phyloP scores from a whole-genome alignment of 2,113 vertebrate species.

The Camelus dromedarius region DNA sequence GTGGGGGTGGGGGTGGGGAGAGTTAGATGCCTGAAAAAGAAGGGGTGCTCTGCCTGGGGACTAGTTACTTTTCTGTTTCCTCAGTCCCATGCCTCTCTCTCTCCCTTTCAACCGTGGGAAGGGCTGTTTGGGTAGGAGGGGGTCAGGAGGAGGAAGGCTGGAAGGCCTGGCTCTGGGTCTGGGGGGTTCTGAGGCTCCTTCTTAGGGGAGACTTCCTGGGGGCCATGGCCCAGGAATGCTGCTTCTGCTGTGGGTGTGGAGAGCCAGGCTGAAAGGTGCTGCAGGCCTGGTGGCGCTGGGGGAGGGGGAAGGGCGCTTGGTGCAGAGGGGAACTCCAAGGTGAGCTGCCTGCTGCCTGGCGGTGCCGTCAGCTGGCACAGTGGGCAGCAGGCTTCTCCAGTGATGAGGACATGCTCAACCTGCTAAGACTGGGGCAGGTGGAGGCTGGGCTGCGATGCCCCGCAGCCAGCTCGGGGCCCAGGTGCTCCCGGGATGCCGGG shows the following conservation, averaged over 20 bases:
- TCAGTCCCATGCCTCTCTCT: background rate
- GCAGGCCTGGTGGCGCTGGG: background rate
- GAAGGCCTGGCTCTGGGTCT: background rate
- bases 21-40: background rate
- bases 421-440: background rate
- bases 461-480: background rate
- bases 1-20: background rate
- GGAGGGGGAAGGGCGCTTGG: slow-evolving; percentile 65
- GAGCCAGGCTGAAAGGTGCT: background rate
- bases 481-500: background rate
- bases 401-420: background rate
- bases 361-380: slow-evolving; percentile 44
- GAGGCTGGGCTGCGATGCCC: background rate
- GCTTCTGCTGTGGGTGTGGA: background rate
- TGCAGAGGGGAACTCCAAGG: slow-evolving; percentile 83
- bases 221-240: background rate
- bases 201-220: background rate
- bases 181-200: background rate
- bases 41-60: background rate
- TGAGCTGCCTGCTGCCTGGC: slow-evolving; percentile 60
- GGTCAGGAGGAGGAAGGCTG: background rate
- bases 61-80: background rate
- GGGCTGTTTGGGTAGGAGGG: background rate
- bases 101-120: background rate
- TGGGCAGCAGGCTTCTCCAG: slow-evolving; percentile 70